These are phyloP conservation scores for Microcebus lehilahytsara DNA, from an alignment of 2,113 vertebrate genomes.

Conservation along the genomic window DNA sequence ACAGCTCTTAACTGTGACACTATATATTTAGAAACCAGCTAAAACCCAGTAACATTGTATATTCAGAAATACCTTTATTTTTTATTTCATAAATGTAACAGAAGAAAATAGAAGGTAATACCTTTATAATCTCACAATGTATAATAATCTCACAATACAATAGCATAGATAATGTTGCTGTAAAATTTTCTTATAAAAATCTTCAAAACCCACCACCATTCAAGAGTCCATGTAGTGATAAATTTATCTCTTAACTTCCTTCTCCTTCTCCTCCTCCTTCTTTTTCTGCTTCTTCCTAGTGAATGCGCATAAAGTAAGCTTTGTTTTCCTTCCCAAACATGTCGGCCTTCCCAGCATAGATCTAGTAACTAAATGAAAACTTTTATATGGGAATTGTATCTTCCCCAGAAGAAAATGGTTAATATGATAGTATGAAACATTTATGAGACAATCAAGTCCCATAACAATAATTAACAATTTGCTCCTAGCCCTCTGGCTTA, in stretches of 20 bases:
- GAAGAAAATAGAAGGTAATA: background rate
- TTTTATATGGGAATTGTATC: background rate
- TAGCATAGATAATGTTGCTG: background rate
- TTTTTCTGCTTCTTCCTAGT: background rate
- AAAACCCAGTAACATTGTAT: background rate
- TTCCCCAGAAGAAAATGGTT: background rate
- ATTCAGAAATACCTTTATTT: background rate
- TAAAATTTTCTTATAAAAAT: background rate
- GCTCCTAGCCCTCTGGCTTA: background rate
- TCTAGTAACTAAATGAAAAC: background rate
- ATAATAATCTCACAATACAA: background rate
- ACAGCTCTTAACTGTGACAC: background rate
- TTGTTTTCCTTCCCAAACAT: background rate
- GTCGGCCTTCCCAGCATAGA: background rate
- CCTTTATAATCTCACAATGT: background rate
- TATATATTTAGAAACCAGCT: background rate
- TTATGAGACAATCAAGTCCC: slow-evolving; percentile 24
- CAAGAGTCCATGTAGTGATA: background rate
- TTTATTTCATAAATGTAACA: background rate
- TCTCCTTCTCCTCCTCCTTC: background rate
- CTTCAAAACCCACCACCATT: background rate
- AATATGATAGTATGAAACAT: background rate
- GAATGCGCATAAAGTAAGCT: background rate
- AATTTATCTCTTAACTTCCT: no score
- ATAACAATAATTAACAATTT: slow-evolving; percentile 59